Base-by-base conservation (phyloP, 2,888 invertebrate species). In the Drosophila robusta region DNA sequence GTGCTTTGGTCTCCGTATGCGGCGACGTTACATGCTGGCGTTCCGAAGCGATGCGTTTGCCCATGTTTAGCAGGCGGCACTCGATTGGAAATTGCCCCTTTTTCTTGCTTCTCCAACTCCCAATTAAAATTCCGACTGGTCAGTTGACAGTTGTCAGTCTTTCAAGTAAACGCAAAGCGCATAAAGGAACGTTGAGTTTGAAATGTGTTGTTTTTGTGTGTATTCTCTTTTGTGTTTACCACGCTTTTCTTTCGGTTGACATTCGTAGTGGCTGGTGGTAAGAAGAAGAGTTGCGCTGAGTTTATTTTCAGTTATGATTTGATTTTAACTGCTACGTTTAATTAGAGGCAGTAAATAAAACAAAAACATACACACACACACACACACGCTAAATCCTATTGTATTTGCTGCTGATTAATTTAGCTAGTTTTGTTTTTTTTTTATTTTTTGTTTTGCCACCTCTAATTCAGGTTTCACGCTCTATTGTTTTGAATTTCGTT, bases 41-140 rank as follows among this genome's bases (percentile, higher is more conserved):
- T 52, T 84, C 85, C 55, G 87, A 36, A 12, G 81, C 58, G 66
- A 90, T 86, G 32, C 92, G 88, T 75, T 92, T 91, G 55, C 91
- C 91, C 91, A 91, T 91, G 22, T 69, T 76, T 65, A 52, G 61
- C 47, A 67, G 38, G 61, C 47, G 56, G 18, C 46, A 51, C 42
- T 57, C 18, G 44, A 45, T 46, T n/a, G 24, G 14, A 46, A 39
- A 14, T 44, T 24, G 12, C 1, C 18, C 14, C n/a, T 32, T 11
- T 39, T 16, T 54, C 24, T 44, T 22, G 38, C 46, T 39, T 39
- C 29, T 9, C 34, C 26, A 49, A 24, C 22, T 38, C 32, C 41
- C 42, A 54, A 45, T 46, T 51, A 14, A 14, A 9, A 29, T 24
- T 41, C 6, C 26, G 18, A 39, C 41, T 38, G 36, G 38, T 47